Conservation (phyloP, 2,113 vertebrate species). For the Stegastes partitus region DNA sequence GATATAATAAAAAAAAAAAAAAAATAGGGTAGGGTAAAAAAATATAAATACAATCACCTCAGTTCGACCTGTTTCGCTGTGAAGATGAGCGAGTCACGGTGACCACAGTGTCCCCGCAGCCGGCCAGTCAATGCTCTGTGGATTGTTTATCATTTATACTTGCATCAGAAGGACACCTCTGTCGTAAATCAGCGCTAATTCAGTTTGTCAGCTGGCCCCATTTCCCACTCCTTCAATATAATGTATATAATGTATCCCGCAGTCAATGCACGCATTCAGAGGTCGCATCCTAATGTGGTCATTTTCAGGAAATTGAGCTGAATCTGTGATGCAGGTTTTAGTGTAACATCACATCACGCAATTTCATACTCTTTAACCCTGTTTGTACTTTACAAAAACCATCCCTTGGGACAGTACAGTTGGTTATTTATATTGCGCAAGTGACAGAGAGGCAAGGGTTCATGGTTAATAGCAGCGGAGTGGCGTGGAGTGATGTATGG, state of each 20-base stretch:
- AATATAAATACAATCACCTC: no score
- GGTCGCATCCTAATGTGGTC: neutral
- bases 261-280: neutral
- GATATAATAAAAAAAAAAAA: no score
- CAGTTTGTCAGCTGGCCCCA: neutral
- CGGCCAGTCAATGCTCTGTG: neutral
- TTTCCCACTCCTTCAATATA: neutral
- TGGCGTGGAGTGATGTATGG: conserved; percentile 68
- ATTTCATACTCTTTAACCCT: conserved; percentile 37
- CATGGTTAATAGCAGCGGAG: conserved; percentile 64
- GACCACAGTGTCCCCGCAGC: conserved; percentile 2
- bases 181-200: conserved; percentile 18
- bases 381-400: conserved; percentile 24
- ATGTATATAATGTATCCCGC: neutral
- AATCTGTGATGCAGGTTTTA: conserved; percentile 4
- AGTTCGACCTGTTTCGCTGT: neutral
- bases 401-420: conserved; percentile 27
- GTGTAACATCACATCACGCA: conserved; percentile 31
- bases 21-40: no score
- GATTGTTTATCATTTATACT: conserved; percentile 18
- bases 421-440: conserved; percentile 59
- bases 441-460: conserved; percentile 62
- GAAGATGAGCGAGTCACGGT: neutral
- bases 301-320: conserved; percentile 14
- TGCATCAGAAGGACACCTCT: neutral